Conservation (phyloP, 2,113 vertebrate species). For the Parus major region DNA sequence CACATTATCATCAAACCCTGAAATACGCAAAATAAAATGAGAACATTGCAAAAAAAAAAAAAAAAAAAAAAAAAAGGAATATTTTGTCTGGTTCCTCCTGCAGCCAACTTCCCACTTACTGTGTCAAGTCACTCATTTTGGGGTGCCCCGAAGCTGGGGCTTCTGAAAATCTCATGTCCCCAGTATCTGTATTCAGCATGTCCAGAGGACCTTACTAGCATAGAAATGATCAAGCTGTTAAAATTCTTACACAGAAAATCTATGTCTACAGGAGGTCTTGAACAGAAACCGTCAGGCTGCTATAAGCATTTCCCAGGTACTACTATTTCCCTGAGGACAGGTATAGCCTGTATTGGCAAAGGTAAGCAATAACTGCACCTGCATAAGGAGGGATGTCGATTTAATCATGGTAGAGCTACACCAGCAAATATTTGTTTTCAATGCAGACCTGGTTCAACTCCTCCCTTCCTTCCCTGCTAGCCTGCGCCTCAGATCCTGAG, state of each 20-base stretch:
- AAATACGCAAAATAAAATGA: not conserved
- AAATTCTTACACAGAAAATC: not conserved
- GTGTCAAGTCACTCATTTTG: accelerated
- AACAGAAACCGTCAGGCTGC: not conserved
- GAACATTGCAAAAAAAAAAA: not conserved
- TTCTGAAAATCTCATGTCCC: not conserved
- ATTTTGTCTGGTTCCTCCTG: not conserved
- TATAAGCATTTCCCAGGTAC: not conserved
- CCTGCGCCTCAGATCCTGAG: not conserved
- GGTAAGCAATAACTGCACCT: not conserved
- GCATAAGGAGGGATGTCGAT: not conserved
- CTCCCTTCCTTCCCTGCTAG: not conserved
- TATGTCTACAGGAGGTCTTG: not conserved
- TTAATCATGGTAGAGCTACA: not conserved
- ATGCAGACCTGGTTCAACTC: not conserved
- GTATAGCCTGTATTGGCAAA: not conserved
- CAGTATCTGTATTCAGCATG: not conserved
- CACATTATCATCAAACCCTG: not conserved
- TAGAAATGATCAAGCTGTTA: not conserved
- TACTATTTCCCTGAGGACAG: not conserved
- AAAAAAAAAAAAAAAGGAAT: not conserved
- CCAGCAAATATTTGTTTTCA: not conserved
- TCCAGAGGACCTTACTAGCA: not conserved
- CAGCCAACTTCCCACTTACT: not conserved
- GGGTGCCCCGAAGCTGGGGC: accelerated